Base-by-base conservation (phyloP, 2,888 invertebrate genomes). In the Litoditis marina region DNA sequence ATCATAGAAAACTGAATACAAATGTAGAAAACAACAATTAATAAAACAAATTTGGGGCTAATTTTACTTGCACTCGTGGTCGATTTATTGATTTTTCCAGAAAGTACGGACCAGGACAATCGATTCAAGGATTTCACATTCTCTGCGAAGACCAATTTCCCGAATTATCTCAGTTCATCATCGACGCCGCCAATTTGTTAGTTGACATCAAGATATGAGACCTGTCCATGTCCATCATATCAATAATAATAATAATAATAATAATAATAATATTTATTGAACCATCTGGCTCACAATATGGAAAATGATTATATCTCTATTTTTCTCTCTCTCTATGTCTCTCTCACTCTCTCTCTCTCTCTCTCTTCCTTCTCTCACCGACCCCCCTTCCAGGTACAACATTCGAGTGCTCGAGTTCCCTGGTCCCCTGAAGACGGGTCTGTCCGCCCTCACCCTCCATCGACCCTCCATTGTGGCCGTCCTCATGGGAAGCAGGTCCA, bases 401-500 rank as follows among this genome's bases (percentile, higher is more conserved):
- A 85, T 94, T 28, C 86, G 89, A 49, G 84, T 94, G 65, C 84
- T 89, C 34, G 88, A 88, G 31, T 87, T 88, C 19, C 86, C 88
- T 8, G 89, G 88, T 0, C 88, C 88, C 0, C 88, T 95, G 70
- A 91, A 90, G 83, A 84, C 86, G 22, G 90, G 90, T 0, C 85
- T 98, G 42, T 83, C 84, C 16, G 85, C 86, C 42, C 84, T 94
- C 63, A 85, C 90, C 55, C 51, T 57, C 16, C 78, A 84, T 22
- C 83, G 86, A 72, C 86, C 87, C 0, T 83, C 87, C 52, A 85
- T 94, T 31, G 90, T 90, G 83, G 92, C 91, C 0, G 90, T 91
- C 60, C 86, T 96, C 5, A 92, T 98, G 91, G 98, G 98, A 8
- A 91, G 91, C 4, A 87, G 96, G 66, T 86, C 88, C 57, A 90